Evolutionary conservation across 2,888 invertebrate species (phyloP).

Genomic region (Meteorus colon): DNA sequence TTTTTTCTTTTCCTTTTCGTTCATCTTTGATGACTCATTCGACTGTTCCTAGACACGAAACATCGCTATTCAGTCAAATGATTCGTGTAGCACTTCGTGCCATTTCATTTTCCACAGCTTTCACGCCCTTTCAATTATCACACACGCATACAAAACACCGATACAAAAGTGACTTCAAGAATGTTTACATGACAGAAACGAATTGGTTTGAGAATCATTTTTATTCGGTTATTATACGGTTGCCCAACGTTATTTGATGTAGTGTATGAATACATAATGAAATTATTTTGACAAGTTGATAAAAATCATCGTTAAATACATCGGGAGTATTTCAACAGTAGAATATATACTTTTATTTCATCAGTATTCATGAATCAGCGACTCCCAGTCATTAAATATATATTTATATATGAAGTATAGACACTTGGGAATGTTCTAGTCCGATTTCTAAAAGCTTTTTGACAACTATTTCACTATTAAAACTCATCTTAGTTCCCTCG

Average conservation of each 20-base stretch:
- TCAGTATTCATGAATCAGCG: slow-evolving; percentile 1
- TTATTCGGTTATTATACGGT: slow-evolving; percentile 16
- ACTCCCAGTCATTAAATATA: not conserved
- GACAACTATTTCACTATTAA: not conserved
- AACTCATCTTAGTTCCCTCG: not conserved
- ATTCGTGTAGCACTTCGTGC: not conserved
- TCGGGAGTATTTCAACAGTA: no score
- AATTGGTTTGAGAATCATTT: slow-evolving; percentile 10
- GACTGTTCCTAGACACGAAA: not conserved
- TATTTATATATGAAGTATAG: not conserved
- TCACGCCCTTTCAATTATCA: slow-evolving; percentile 7
- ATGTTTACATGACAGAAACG: slow-evolving; percentile 21
- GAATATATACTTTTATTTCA: not conserved
- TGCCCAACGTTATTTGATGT: not conserved
- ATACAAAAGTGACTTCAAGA: not conserved
- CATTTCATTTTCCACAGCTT: slow-evolving; percentile 24
- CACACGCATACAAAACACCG: not conserved
- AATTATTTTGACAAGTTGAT: not conserved
- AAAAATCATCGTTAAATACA: not conserved
- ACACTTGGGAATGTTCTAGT: not conserved
- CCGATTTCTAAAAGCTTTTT: not conserved
- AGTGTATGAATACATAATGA: not conserved
- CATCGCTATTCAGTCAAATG: not conserved
- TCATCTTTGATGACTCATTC: slow-evolving; percentile 52
- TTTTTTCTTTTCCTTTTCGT: slow-evolving; percentile 29